Conservation (phyloP, 2,113 vertebrate species). For the Chloropsis cyanopogon region DNA sequence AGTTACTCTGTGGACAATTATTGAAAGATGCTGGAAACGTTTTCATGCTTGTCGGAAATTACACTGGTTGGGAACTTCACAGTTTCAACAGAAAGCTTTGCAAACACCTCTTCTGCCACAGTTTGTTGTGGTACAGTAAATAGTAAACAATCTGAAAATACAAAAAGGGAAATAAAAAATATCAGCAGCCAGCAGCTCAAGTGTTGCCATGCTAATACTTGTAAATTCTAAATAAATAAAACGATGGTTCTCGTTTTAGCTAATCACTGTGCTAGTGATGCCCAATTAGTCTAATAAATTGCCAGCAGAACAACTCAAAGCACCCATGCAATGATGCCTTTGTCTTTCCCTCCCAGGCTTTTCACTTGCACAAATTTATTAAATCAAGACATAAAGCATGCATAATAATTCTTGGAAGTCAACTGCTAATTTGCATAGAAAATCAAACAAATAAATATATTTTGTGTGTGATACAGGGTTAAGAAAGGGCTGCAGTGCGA, state of each 20-base stretch:
- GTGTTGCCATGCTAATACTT: background rate
- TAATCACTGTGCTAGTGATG: background rate
- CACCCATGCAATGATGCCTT: background rate
- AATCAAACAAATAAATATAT: background rate
- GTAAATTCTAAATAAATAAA: background rate
- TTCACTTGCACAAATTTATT: background rate
- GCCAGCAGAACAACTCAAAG: background rate
- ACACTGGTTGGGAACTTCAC: background rate
- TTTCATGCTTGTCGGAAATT: background rate
- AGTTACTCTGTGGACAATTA: background rate
- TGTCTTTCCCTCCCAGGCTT: background rate
- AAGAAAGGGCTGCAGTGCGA: background rate
- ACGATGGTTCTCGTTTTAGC: background rate
- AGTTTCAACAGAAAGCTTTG: background rate
- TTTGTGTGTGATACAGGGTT: background rate
- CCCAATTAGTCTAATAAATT: conserved; percentile 45
- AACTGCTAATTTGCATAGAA: background rate
- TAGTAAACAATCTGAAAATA: background rate
- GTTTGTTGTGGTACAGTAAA: background rate
- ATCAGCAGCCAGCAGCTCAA: background rate
- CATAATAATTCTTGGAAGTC: background rate
- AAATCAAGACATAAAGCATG: conserved; percentile 4
- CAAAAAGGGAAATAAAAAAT: background rate
- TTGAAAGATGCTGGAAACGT: background rate
- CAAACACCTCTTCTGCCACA: background rate